A percentile compares a stretch with the other conserved stretches of the same genome.
Conservation (phyloP, 2,888 invertebrate species). For the Microctonus aethiopoides region DNA sequence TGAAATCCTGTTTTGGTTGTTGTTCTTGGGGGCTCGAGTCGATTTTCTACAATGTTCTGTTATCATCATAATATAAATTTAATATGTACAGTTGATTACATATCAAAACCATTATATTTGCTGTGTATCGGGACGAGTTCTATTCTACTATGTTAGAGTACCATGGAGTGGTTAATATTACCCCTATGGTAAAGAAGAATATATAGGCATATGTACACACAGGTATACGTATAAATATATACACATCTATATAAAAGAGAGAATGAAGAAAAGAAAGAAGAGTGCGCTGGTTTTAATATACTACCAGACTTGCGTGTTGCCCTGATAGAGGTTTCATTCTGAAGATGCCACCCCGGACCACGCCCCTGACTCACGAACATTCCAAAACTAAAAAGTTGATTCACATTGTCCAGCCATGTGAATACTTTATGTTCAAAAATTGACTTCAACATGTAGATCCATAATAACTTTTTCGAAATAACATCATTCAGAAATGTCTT, state of each 20-base stretch:
- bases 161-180: constrained; percentile 2
- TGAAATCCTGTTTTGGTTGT: constrained; percentile 61
- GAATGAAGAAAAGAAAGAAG: constrained; percentile 47
- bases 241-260: constrained; percentile 44
- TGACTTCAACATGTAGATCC: neutral
- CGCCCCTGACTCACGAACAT: constrained; percentile 52
- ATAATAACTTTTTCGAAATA: too few relatives aligned
- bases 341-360: constrained; percentile 64
- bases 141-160: neutral
- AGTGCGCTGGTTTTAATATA: constrained; percentile 35
- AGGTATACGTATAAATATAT: constrained; percentile 34
- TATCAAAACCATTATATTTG: constrained; percentile 38
- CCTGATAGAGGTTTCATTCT: constrained; percentile 62
- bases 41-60: constrained; percentile 6
- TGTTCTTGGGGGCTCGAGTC: constrained; percentile 60
- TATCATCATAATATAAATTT: neutral
- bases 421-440: constrained; percentile 48
- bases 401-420: constrained; percentile 11
- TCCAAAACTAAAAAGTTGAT: constrained; percentile 23
- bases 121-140: neutral
- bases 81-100: constrained; percentile 45
- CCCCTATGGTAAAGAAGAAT: neutral
- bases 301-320: constrained; percentile 53
- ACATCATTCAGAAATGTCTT: too few relatives aligned
- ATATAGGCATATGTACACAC: neutral